phyloP scores from a whole-genome alignment of 2,113 vertebrate species.

The Gobio gobio region DNA sequence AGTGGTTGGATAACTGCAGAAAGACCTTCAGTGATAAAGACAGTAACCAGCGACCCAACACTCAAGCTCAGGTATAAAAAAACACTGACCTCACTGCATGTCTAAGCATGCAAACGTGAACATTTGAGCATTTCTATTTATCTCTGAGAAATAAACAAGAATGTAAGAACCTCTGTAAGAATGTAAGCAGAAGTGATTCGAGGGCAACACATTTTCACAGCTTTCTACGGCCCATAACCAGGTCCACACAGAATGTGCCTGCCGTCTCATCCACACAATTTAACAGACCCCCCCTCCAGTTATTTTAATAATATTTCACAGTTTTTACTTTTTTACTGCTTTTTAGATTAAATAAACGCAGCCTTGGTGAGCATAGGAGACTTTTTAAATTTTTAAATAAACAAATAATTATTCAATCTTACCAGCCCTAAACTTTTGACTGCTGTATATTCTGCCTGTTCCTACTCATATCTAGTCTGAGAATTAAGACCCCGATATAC shows the following conservation, averaged over 20 bases:
- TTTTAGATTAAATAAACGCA: too few relatives aligned
- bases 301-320: too few relatives aligned
- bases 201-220: neutral
- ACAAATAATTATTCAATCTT: too few relatives aligned
- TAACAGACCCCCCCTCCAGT: too few relatives aligned
- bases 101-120: neutral
- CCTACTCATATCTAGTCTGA: too few relatives aligned
- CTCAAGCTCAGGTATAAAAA: constrained; percentile 85
- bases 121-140: neutral
- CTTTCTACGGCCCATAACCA: neutral
- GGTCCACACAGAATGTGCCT: neutral
- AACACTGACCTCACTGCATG: neutral
- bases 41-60: constrained; percentile 77
- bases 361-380: too few relatives aligned
- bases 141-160: neutral
- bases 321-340: too few relatives aligned
- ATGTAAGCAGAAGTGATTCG: neutral
- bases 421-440: too few relatives aligned
- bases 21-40: constrained; percentile 92
- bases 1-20: constrained; percentile 97
- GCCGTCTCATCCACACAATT: neutral
- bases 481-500: too few relatives aligned
- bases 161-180: neutral
- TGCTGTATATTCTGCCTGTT: too few relatives aligned
- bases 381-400: too few relatives aligned